Percentiles rank a stretch among this genome's conserved stretches.
Evolutionary conservation across 1,140 invertebrate species (phyloP).

Genomic region (Hetaerina americana): DNA sequence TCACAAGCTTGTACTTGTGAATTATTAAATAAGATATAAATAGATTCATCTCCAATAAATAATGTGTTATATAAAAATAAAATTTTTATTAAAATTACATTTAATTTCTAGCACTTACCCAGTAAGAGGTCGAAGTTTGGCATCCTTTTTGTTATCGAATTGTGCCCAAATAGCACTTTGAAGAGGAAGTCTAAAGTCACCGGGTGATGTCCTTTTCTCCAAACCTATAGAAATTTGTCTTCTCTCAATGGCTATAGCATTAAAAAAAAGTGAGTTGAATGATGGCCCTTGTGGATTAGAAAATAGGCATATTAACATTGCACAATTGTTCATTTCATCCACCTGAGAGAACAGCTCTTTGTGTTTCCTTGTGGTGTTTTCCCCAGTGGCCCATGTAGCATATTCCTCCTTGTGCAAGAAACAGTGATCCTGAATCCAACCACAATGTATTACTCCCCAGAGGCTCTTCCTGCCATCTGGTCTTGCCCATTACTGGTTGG

Average conservation of each 20-base stretch:
- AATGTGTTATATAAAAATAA: no score
- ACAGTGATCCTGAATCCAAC: constrained; percentile 14
- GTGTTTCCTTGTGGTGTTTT: background rate
- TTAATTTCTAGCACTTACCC: no score
- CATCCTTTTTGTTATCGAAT: constrained; percentile 11
- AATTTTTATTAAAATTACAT: no score
- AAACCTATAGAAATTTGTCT: background rate
- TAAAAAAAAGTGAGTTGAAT: background rate
- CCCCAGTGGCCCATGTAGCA: constrained; percentile 16
- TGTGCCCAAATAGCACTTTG: constrained; percentile 17
- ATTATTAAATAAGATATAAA: no score
- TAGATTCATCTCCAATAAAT: no score
- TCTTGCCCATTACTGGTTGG: constrained; percentile 1
- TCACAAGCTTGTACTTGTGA: no score
- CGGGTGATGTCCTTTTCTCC: background rate
- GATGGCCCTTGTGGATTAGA: background rate
- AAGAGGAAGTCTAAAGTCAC: constrained; percentile 8
- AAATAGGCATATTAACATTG: no score
- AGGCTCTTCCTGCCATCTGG: background rate
- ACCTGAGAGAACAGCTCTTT: background rate
- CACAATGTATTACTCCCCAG: constrained; percentile 2
- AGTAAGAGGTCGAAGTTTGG: constrained; percentile 15
- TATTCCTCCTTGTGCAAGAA: constrained; percentile 14
- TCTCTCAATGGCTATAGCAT: background rate
- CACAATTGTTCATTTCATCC: background rate